Evolutionary conservation across 2,797 vertebrate genomes (phyloP).

Genomic region (Myotis planiceps): DNA sequence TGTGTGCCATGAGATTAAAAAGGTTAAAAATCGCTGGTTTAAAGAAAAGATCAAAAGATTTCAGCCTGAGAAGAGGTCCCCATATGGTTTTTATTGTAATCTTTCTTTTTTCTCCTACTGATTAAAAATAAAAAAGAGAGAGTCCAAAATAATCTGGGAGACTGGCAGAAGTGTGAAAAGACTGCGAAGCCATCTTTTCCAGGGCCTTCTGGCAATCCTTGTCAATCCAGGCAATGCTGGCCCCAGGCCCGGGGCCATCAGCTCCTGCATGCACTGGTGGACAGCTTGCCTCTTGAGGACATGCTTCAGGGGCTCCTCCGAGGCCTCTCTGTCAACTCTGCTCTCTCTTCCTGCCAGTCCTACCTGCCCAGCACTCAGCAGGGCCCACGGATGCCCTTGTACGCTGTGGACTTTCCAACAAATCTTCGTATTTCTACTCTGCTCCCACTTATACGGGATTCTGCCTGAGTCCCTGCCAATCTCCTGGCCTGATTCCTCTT

Average conservation of each 20-base stretch:
- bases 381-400: not conserved
- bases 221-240: conserved; percentile 33
- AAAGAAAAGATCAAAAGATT: conserved; percentile 41
- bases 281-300: not conserved
- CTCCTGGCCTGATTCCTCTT: not conserved
- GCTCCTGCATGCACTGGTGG: not conserved
- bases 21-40: not conserved
- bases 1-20: not conserved
- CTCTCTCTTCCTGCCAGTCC: not conserved
- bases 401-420: not conserved
- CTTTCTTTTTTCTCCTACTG: conserved; percentile 19
- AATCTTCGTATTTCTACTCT: not conserved
- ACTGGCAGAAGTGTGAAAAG: conserved; percentile 50
- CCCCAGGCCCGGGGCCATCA: not conserved
- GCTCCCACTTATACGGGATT: not conserved
- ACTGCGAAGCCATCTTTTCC: not conserved
- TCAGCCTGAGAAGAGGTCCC: not conserved
- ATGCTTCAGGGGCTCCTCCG: not conserved
- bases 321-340: not conserved
- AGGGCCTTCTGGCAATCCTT: conserved; percentile 27
- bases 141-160: conserved; percentile 39
- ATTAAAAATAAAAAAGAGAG: conserved; percentile 32
- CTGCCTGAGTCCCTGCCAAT: not conserved
- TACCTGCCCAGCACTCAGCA: not conserved
- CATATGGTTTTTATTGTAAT: conserved; percentile 56